Evolutionary conservation across 2,888 invertebrate genomes (phyloP), one percentile per base, ranked within the genome.

Genomic region (Idaea straminata): DNA sequence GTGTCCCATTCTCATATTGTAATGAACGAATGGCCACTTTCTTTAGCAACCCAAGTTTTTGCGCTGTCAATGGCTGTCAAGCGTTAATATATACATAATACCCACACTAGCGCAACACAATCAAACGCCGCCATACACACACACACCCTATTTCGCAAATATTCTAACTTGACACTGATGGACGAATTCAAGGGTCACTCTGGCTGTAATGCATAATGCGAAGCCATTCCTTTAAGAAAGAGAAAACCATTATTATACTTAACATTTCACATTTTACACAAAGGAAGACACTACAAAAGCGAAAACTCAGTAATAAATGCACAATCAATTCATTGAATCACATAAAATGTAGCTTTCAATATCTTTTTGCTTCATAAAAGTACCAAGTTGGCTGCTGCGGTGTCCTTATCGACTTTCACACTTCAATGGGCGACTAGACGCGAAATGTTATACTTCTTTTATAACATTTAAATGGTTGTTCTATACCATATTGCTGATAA

Each of bases 341-440:
- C 5, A 47, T 47, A 47, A 47, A 47, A 47, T 47, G 10, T 6
- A 47, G 47, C 47, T 7, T 47, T 47, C 47, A 47, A 47, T 47
- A 47, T 47, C 13, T 47, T 36, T 36, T 47, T 62, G 57, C 25
- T n/a, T 35, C 59, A 25, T 25, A 34, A 67, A 67, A 64, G 66
- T 64, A 65, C n/a, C 59, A 38, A 67, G 62, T 58, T 25, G 34
- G 61, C 64, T 7, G 38, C 67, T 70, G 74, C 68, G 72, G 70
- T 72, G 71, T 63, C 72, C 73, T 80, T 82, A 82, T 83, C 83
- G 71, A 68, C 68, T 82, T n/a, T 81, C 76, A 78, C 80, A 75
- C 77, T 71, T 73, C 74, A 78, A 70, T 76, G 72, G 72, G 64
- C 67, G 63, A 35, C 67, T 64, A 65, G 62, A 66, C 67, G 68